Conservation (phyloP, 2,888 invertebrate species). For the Platycheirus rosarum region DNA sequence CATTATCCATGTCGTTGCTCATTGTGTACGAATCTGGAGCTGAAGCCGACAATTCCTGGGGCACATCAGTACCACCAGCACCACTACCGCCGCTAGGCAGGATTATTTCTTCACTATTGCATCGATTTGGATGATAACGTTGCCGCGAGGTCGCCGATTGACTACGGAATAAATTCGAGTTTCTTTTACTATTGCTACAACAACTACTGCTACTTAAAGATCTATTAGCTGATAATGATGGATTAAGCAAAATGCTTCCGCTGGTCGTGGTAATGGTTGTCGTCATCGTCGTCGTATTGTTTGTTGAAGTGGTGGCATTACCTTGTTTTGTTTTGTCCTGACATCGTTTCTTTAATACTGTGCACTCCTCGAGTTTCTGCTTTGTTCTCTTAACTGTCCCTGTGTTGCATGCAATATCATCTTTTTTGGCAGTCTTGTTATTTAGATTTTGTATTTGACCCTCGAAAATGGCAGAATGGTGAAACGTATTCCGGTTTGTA, state of each 20-base stretch:
- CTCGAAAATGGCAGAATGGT: constrained; percentile 80
- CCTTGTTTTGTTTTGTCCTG: constrained; percentile 77
- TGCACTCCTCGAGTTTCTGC: constrained; percentile 86
- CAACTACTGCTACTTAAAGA: constrained; percentile 67
- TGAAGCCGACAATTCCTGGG: constrained; percentile 84
- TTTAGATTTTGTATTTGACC: constrained; percentile 81
- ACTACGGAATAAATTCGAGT: constrained; percentile 79
- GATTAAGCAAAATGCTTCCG: constrained; percentile 54
- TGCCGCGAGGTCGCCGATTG: constrained; percentile 80
- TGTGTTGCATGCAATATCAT: constrained; percentile 84
- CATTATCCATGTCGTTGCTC: constrained; percentile 79
- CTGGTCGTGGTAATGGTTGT: constrained; percentile 57
- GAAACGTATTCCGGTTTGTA: constrained; percentile 81
- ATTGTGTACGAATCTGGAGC: constrained; percentile 84
- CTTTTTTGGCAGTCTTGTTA: constrained; percentile 81
- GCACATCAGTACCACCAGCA: constrained; percentile 31
- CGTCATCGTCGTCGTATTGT: constrained; percentile 37
- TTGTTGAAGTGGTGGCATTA: constrained; percentile 23
- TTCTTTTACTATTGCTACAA: constrained; percentile 75
- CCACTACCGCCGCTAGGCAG: constrained; percentile 21
- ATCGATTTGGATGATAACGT: constrained; percentile 79
- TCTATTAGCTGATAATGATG: constrained; percentile 58
- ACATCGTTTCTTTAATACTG: constrained; percentile 80
- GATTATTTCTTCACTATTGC: constrained; percentile 82
- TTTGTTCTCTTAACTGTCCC: constrained; percentile 89